Evolutionary conservation across 2,113 vertebrate genomes (phyloP).

Genomic region (Porphyrio hochstetteri): DNA sequence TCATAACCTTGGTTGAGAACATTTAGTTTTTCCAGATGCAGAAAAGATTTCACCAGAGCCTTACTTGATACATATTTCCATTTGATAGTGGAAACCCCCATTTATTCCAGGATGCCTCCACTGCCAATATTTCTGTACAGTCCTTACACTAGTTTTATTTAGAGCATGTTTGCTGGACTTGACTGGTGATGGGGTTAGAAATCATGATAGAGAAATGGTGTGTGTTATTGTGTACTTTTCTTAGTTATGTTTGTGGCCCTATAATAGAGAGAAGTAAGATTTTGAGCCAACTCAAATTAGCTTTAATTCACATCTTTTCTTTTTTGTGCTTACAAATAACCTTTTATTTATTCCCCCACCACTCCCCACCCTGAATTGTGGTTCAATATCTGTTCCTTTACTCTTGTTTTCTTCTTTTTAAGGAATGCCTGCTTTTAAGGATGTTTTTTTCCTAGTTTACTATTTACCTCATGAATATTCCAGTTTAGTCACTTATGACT

Average conservation of each 20-base stretch:
- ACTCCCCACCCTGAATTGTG: not conserved
- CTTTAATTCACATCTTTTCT: not conserved
- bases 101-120: not conserved
- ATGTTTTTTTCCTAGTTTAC: not conserved
- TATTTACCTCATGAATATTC: not conserved
- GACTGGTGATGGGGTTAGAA: not conserved
- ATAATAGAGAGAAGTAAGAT: not conserved
- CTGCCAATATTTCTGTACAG: not conserved
- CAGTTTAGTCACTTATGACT: not conserved
- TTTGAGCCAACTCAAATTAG: not conserved
- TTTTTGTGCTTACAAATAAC: not conserved
- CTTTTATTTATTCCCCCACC: too few species aligned
- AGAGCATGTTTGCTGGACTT: not conserved
- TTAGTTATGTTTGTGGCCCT: not conserved
- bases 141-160: not conserved
- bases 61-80: not conserved
- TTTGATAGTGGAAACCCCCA: not conserved
- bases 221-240: not conserved
- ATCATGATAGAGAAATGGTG: not conserved
- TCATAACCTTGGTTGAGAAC: not conserved
- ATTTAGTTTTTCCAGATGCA: not conserved
- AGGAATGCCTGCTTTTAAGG: not conserved
- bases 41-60: not conserved
- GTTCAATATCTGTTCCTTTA: not conserved
- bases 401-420: not conserved